Conservation (phyloP, 2,888 invertebrate species). For the Dynastes tityus region DNA sequence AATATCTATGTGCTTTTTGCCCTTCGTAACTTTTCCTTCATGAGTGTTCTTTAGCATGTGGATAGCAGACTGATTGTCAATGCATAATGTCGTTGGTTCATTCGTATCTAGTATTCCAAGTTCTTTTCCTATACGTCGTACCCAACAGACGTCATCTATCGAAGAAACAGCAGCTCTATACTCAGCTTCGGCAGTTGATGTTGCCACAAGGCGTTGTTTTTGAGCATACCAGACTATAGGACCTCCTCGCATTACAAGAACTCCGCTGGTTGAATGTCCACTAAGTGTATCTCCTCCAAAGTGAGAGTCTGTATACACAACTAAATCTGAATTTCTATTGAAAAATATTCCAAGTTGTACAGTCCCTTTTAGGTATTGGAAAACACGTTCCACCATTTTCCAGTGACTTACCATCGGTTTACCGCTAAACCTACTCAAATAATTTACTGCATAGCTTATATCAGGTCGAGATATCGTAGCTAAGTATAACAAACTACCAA, state of each 20-base stretch:
- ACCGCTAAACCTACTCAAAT: not conserved
- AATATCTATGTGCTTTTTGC: conserved; percentile 62
- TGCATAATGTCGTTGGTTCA: conserved; percentile 55
- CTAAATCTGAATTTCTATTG: not conserved
- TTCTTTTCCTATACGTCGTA: conserved; percentile 57
- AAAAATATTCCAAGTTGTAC: conserved; percentile 11
- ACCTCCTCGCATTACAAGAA: too few relatives aligned
- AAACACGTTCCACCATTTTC: conserved; percentile 49
- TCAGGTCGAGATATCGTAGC: not conserved
- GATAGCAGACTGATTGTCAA: conserved; percentile 62
- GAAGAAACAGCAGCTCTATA: conserved; percentile 60
- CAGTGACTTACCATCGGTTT: conserved; percentile 8
- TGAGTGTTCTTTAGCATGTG: conserved; percentile 60
- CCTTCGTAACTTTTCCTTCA: conserved; percentile 58
- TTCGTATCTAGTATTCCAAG: conserved; percentile 52
- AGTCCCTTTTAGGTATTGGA: conserved; percentile 53
- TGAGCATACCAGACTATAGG: not conserved
- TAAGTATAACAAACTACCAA: conserved; percentile 56
- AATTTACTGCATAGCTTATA: not conserved
- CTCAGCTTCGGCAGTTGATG: not conserved
- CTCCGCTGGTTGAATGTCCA: not conserved
- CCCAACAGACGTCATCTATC: conserved; percentile 62
- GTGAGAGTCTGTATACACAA: conserved; percentile 14
- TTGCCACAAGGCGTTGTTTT: not conserved
- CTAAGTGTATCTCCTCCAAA: conserved; percentile 10